These are phyloP conservation scores for Syngnathus rostellatus DNA, from an alignment of 2,797 vertebrate species.

Conservation along the genomic window DNA sequence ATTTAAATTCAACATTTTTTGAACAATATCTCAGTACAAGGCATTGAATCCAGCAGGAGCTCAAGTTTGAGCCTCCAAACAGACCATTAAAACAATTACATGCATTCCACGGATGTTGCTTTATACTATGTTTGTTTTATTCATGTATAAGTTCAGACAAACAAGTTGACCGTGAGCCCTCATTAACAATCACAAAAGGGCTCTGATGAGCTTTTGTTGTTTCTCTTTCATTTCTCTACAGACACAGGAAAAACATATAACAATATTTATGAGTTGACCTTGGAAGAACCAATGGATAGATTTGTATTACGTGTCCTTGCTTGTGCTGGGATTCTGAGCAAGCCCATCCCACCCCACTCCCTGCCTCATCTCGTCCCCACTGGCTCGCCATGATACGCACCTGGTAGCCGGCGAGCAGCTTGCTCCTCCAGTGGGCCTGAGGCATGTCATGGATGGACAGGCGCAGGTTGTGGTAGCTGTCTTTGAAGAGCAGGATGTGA, in stretches of 20 bases:
- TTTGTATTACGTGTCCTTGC: slow-evolving; percentile 34
- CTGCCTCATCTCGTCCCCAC: background rate
- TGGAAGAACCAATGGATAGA: slow-evolving; percentile 33
- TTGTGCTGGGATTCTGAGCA: slow-evolving; percentile 28
- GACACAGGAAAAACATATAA: background rate
- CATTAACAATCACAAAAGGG: slow-evolving; percentile 36
- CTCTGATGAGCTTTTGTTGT: slow-evolving; percentile 23
- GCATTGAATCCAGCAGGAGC: no score
- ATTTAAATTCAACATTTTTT: background rate
- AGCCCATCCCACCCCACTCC: slow-evolving; percentile 14
- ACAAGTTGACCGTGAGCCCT: slow-evolving; percentile 21
- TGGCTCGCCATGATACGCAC: slow-evolving; percentile 53
- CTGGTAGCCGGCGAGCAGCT: slow-evolving; percentile 95
- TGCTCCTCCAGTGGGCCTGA: slow-evolving; percentile 96
- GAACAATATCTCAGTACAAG: background rate
- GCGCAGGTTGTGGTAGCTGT: slow-evolving; percentile 98
- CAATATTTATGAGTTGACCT: background rate
- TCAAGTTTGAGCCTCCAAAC: background rate
- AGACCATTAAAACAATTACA: slow-evolving; percentile 5
- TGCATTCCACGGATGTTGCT: background rate
- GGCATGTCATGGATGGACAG: slow-evolving; percentile 97
- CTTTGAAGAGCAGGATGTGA: slow-evolving; percentile 93
- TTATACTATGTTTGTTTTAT: background rate
- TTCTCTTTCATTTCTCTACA: slow-evolving; percentile 11
- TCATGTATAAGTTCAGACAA: background rate